Base-by-base conservation (phyloP, 2,797 vertebrate genomes). In the Aldrovandia affinis region DNA sequence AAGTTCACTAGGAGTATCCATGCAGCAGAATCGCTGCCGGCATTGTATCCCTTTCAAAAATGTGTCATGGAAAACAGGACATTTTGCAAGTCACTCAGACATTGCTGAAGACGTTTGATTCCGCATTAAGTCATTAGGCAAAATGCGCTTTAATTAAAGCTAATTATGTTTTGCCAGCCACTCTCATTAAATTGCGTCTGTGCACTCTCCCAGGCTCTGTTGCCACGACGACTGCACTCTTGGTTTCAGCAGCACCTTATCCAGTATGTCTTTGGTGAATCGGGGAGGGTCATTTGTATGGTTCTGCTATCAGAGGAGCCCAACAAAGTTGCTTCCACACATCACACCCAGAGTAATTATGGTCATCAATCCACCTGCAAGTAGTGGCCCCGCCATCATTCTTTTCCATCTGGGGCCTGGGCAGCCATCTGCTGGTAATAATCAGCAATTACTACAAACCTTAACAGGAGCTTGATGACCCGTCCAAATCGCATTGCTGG, bases 311-410 rank as follows among this genome's bases (percentile, higher is more conserved):
- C 85, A 83, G 83, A 86, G 68, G 73, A 83, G 73, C 47, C 83
- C 86, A 86, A 84, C 78, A 57, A 80, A 88, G 84, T 86, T 84
- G 86, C 86, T 81, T 75, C 86, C 81, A 80, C 85, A 87, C 85
- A 83, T 85, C 83, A 84, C 86, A 82, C 85, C 86, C 36, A 83
- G 85, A 84, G 89, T 88, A 91, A 89, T 90, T 86, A 88, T 82
- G 86, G 88, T 88, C 86, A 90, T 90, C 89, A 89, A 87, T 91
- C 87, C 86, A 86, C 83, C 84, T 86, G 86, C 84, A 88, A 85
- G 80, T 78, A 87, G 83, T 83, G 80, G 83, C 83, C 86, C 18
- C 80, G 68, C 75, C 85, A 83, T 90, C 86, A 84, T 88, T 87
- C 87, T 88, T 91, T 87, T 89, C 86, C 73, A 36, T 83, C 85